These are phyloP conservation scores for Danio choprae DNA, from an alignment of 2,797 vertebrate genomes.

Conservation along the genomic window DNA sequence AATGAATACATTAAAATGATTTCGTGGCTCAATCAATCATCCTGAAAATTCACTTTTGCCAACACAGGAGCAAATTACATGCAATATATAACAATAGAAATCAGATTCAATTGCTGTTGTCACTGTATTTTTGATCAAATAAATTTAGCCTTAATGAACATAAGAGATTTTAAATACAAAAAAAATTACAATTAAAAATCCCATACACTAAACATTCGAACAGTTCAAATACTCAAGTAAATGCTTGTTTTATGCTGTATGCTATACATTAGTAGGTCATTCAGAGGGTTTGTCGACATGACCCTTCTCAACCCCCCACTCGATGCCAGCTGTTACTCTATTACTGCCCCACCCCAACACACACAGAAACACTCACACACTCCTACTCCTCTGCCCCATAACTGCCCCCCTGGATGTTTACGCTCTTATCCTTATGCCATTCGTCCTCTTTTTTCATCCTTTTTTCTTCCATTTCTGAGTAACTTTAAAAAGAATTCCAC, in stretches of 20 bases:
- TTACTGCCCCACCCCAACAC: constrained; percentile 37
- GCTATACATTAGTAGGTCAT: constrained; percentile 41
- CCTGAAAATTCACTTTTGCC: too few species aligned
- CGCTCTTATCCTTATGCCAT: constrained; percentile 27
- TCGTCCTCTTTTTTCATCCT: constrained; percentile 13
- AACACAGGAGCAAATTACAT: too few species aligned
- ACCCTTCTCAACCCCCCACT: constrained; percentile 35
- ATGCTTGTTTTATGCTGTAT: constrained; percentile 4
- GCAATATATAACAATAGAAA: too few species aligned
- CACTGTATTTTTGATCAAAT: not conserved
- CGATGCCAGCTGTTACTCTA: constrained; percentile 53
- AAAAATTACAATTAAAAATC: too few species aligned
- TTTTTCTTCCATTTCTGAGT: constrained; percentile 58
- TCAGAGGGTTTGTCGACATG: constrained; percentile 28
- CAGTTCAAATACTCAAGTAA: constrained; percentile 2
- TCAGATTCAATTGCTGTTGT: not conserved
- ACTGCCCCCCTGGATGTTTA: constrained; percentile 29
- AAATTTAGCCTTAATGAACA: not conserved
- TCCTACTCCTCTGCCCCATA: not conserved
- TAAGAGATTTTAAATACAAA: too few species aligned
- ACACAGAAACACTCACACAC: constrained; percentile 49
- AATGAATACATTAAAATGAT: too few species aligned
- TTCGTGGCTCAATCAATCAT: too few species aligned
- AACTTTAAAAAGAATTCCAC: constrained; percentile 54
- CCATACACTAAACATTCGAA: too few species aligned